These are phyloP conservation scores for Apostichopus japonicus DNA, from an alignment of 35 echinoderm and acorn worm genomes.

Conservation along the genomic window DNA sequence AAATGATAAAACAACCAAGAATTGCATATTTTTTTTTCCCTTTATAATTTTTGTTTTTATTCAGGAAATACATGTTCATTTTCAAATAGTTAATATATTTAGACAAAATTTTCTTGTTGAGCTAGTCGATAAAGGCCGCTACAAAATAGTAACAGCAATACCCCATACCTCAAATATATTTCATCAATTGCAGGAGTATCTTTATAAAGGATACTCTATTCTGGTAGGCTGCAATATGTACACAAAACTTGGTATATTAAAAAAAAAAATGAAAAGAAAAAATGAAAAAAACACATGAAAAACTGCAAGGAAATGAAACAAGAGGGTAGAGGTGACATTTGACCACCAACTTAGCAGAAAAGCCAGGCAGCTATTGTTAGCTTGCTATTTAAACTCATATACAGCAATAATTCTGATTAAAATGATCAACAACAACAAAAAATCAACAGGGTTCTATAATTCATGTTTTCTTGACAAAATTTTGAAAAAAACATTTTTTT, in stretches of 20 bases:
- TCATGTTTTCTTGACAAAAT: too few species aligned
- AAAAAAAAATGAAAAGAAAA: background rate
- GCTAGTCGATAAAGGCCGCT: constrained; percentile 2
- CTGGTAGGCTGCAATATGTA: background rate
- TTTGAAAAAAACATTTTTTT: too few species aligned
- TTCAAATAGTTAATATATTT: constrained; percentile 31
- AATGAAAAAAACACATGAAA: background rate
- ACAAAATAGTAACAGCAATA: constrained; percentile 9
- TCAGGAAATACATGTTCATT: constrained; percentile 51
- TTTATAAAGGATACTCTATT: background rate
- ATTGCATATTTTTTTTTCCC: background rate
- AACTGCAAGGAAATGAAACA: too few species aligned
- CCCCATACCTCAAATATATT: constrained; percentile 40
- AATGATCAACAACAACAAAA: too few species aligned
- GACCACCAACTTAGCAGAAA: too few species aligned
- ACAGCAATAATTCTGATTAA: too few species aligned
- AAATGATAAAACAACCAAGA: too few species aligned
- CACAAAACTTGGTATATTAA: background rate
- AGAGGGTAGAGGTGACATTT: too few species aligned
- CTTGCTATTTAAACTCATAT: too few species aligned
- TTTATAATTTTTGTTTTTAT: constrained; percentile 19
- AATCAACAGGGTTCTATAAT: too few species aligned
- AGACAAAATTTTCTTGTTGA: constrained; percentile 29
- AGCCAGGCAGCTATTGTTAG: too few species aligned
- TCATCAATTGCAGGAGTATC: background rate